phyloP scores from a whole-genome alignment of 2,888 invertebrate species.

The Sialis lutaria region DNA sequence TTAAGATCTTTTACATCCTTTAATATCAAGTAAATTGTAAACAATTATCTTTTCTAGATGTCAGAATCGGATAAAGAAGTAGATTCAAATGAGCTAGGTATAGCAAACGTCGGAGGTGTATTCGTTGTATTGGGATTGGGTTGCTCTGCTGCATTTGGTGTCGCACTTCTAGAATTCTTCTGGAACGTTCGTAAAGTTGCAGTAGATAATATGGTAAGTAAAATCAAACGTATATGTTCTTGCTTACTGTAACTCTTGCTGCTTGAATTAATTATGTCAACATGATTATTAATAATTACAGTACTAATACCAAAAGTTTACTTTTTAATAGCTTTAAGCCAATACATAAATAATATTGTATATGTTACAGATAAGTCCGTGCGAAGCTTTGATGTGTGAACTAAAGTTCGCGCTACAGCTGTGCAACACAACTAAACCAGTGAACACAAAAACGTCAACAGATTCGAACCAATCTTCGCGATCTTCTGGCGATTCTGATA shows the following conservation, averaged over 20 bases:
- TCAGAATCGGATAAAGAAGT: constrained; percentile 15
- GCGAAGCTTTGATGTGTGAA: constrained; percentile 52
- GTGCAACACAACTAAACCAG: constrained; percentile 55
- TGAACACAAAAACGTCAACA: constrained; percentile 6
- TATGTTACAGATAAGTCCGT: constrained; percentile 40
- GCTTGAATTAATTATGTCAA: background rate
- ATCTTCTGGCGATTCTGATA: background rate
- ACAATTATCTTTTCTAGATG: background rate
- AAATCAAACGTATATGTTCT: background rate
- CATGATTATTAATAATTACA: background rate
- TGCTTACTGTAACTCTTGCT: background rate
- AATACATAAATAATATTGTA: background rate
- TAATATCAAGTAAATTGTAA: background rate
- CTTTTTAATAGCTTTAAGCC: background rate
- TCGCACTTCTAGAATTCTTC: constrained; percentile 70
- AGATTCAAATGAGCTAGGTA: constrained; percentile 41
- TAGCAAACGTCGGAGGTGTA: constrained; percentile 83
- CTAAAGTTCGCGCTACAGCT: constrained; percentile 53
- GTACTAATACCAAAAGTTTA: background rate
- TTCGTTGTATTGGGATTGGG: constrained; percentile 72
- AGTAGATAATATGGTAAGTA: constrained; percentile 53
- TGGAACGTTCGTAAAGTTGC: constrained; percentile 68
- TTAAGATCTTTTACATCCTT: background rate
- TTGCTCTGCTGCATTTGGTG: constrained; percentile 46
- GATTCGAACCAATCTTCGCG: background rate